Percentiles rank a stretch among this genome's conserved stretches.
phyloP scores from a whole-genome alignment of 53 echinoderm and acorn worm genomes.

The Antedon mediterranea region DNA sequence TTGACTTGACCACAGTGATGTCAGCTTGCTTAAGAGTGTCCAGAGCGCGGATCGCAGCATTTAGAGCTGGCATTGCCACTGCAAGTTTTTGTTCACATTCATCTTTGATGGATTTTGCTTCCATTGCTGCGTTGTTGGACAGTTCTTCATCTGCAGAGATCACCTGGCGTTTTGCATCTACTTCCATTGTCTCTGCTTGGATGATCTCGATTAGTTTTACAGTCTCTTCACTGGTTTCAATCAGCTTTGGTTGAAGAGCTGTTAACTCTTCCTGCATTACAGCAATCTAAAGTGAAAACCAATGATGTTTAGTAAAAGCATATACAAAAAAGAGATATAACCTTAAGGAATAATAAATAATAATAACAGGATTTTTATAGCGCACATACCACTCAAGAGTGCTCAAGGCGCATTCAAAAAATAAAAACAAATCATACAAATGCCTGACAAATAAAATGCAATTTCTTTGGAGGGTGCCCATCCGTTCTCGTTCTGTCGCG shows the following conservation, averaged over 20 bases:
- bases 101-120: constrained; percentile 75
- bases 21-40: constrained; percentile 82
- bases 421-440: too few species aligned
- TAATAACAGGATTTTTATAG: too few species aligned
- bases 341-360: too few species aligned
- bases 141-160: constrained; percentile 71
- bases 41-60: constrained; percentile 78
- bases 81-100: constrained; percentile 87
- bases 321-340: too few species aligned
- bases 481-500: too few species aligned
- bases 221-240: constrained; percentile 75
- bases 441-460: too few species aligned
- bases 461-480: too few species aligned
- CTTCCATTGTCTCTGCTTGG: constrained; percentile 61
- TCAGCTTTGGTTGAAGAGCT: constrained; percentile 74
- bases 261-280: constrained; percentile 96
- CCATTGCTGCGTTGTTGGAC: constrained; percentile 81
- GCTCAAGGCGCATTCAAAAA: too few species aligned
- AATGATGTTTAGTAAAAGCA: not conserved
- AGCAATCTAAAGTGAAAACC: constrained; percentile 47
- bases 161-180: constrained; percentile 73
- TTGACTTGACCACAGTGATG: constrained; percentile 64
- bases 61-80: constrained; percentile 86
- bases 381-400: too few species aligned
- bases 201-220: constrained; percentile 78